Evolutionary conservation across 1,140 invertebrate species (phyloP).

Genomic region (Magallana ariakensis): DNA sequence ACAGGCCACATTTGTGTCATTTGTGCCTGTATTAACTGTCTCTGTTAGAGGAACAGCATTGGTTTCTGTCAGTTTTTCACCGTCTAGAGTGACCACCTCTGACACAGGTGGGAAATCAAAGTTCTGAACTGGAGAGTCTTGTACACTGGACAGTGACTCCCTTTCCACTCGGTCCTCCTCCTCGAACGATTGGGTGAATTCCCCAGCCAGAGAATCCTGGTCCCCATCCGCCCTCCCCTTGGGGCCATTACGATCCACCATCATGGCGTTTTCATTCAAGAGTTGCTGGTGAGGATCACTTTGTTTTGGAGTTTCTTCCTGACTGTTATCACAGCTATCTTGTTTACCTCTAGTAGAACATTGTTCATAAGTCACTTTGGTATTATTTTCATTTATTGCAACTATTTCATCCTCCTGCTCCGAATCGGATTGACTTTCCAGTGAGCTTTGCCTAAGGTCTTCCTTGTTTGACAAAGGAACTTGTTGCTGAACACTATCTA

Average conservation of each 20-base stretch:
- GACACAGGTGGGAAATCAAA: slow-evolving; percentile 61
- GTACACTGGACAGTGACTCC: slow-evolving; percentile 21
- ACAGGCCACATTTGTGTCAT: background rate
- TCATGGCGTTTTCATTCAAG: background rate
- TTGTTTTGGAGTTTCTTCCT: background rate
- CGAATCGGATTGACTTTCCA: background rate
- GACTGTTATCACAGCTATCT: background rate
- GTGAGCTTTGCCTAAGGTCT: background rate
- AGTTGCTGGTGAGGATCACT: slow-evolving; percentile 28
- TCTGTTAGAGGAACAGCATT: background rate
- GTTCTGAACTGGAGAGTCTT: slow-evolving; percentile 49
- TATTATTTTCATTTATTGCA: background rate
- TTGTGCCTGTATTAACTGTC: background rate
- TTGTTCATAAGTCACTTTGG: background rate
- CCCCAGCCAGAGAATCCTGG: slow-evolving; percentile 50
- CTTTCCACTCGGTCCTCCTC: slow-evolving; percentile 41
- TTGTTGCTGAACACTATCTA: background rate
- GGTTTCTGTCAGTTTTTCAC: background rate
- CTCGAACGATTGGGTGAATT: slow-evolving; percentile 37
- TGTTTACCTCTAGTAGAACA: background rate
- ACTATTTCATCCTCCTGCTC: background rate
- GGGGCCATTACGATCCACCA: background rate
- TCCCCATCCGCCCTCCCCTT: slow-evolving; percentile 33
- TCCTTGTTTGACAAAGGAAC: background rate
- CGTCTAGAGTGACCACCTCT: slow-evolving; percentile 15